Evolutionary conservation across 2,797 vertebrate genomes (phyloP), one percentile per base, ranked within the genome.

Genomic region (Gobionotothen gibberifrons): DNA sequence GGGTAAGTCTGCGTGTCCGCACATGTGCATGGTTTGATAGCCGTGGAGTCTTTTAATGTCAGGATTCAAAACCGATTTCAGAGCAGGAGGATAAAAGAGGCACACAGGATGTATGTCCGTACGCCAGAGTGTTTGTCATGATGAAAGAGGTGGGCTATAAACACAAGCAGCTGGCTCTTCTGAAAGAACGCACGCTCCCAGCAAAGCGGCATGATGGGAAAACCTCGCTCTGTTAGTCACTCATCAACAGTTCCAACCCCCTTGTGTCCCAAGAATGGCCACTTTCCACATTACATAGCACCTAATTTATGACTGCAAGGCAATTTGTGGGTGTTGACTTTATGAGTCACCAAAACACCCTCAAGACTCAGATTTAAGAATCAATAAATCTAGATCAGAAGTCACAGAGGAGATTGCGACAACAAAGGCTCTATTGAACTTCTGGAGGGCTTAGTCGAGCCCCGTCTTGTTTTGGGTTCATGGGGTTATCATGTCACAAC

Each of bases 71-170:
- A 69, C 43, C 14, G 4, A 78, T 79, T 72, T 81, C 66, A 68
- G 55, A 53, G 48, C 5, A 0, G 5, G 3, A 40, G 53, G 66
- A 75, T 63, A 54, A 79, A 77, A 66, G 19, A 57, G 19, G 14
- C 43, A 17, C 72, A 59, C n/a, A 11, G 75, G 65, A 72, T 75
- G 60, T 53, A 61, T 46, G 65, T 52, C 17, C 57, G 52, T 62
- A 57, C 32, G 42, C 0, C 1, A 49, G 68, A 66, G 74, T 52
- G 60, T 78, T 67, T 73, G 70, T 74, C 67, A 43, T 52, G 81
- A 89, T 83, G 69, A 82, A 83, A 85, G 85, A 81, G 63, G 72
- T 39, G 67, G 56, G 72, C 62, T 21, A 75, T 85, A 85, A 90
- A 82, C 82, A 85, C 69, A 79, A 42, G 70, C 84, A 90, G 82